Base-by-base conservation (phyloP, 1,140 invertebrate genomes). In the Vanessa atalanta region DNA sequence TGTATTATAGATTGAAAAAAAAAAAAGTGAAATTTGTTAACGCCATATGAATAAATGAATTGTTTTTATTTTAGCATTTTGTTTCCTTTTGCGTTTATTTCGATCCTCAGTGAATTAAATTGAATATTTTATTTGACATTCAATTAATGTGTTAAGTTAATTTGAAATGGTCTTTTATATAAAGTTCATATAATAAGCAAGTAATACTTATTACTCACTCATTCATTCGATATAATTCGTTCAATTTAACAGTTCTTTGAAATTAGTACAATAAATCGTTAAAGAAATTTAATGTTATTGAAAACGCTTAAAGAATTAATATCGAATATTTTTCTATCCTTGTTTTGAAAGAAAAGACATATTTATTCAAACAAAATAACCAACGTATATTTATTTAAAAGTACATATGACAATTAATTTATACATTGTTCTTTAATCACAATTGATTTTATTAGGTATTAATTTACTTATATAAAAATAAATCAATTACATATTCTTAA, bases 21-120 rank as follows among this genome's bases (percentile, higher is more conserved):
- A 71, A 83, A 82, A 81, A 79, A 86, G 86, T 57, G 47, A 55
- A 67, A 75, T 90, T 91, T 91, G 91, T 93, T 93, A 91, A 91
- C 86, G 89, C 86, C 87, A 89, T 89, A 88, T 78, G 82, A 92
- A 90, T 91, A 91, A 93, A 93, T 73, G 86, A 84, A 90, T 90
- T 91, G 89, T 93, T 91, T 93, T 93, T 91, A 91, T 92, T 93
- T 91, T 88, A 88, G 82, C 77, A 76, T 79, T 79, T 90, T 70
- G 84, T 90, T 92, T 90, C 82, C 81, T 84, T 90, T 72, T 65
- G 6, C 50, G 47, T 16, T 50, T 37, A 23, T 37, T 69, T 37
- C 63, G 63, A 65, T 48, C 63, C 63, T 48, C 0, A 15, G 15
- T 37, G 11, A 72, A 65, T 47, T 0, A 53, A 53, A 16, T 50